phyloP scores from a whole-genome alignment of 2,113 vertebrate genomes.

The Mormyrus iriodes region DNA sequence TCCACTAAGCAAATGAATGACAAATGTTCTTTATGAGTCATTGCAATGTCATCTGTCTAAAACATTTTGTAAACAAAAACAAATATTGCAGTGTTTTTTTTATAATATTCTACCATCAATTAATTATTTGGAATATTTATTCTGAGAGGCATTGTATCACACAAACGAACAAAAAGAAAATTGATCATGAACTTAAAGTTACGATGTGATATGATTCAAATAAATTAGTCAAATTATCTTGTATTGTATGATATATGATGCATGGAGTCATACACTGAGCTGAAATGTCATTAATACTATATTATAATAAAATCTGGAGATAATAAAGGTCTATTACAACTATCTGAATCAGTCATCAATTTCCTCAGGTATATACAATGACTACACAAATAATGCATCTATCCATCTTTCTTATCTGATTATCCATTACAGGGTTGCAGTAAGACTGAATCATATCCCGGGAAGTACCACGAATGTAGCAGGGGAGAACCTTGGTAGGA shows the following conservation, averaged over 20 bases:
- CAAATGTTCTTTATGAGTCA: background rate
- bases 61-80: background rate
- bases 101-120: background rate
- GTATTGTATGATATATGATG: background rate
- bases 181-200: background rate
- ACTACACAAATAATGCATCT: background rate
- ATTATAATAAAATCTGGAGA: background rate
- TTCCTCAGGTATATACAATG: background rate
- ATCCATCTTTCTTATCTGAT: background rate
- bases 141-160: background rate
- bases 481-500: background rate
- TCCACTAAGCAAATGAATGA: background rate
- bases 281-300: background rate
- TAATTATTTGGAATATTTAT: background rate
- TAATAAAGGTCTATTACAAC: background rate
- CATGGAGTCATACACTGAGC: background rate
- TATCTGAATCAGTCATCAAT: background rate
- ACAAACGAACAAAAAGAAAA: background rate
- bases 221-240: background rate
- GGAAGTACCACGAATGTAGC: background rate
- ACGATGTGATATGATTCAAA: background rate
- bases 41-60: background rate
- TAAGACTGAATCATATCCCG: background rate
- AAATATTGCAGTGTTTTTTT: background rate
- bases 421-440: background rate